Conservation (phyloP, 2,888 invertebrate species). For the Caenorhabditis parvicauda region DNA sequence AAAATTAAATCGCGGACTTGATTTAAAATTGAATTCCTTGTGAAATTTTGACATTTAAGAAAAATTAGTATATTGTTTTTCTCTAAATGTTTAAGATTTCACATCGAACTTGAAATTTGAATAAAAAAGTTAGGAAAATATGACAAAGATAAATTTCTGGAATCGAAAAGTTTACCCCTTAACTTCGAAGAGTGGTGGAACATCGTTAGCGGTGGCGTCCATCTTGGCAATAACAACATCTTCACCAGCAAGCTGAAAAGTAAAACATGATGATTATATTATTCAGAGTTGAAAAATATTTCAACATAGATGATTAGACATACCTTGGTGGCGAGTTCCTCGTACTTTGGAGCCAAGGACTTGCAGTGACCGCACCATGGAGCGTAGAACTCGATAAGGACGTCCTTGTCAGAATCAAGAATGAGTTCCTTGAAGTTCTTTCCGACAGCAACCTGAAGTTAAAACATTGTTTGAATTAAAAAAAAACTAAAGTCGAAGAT, state of each 20-base stretch:
- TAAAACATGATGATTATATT: background rate
- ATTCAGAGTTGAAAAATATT: background rate
- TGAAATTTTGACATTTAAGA: too few species aligned
- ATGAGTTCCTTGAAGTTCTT: constrained; percentile 92
- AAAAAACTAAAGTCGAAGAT: background rate
- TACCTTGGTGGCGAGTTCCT: constrained; percentile 78
- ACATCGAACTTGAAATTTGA: background rate
- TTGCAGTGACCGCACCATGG: constrained; percentile 99
- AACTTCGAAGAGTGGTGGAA: constrained; percentile 84
- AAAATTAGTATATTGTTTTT: too few species aligned
- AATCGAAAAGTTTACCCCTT: constrained; percentile 74
- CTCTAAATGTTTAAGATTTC: background rate
- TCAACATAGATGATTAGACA: background rate
- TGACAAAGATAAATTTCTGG: background rate
- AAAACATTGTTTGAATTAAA: background rate
- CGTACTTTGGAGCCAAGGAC: constrained; percentile 85
- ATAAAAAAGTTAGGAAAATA: background rate
- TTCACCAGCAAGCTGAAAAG: constrained; percentile 76
- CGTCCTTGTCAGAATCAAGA: constrained; percentile 84
- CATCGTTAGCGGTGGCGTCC: constrained; percentile 98
- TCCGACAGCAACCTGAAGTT: constrained; percentile 78
- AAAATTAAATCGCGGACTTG: too few species aligned
- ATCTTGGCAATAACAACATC: constrained; percentile 87
- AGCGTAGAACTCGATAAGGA: constrained; percentile 95
- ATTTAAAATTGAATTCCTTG: too few species aligned